Evolutionary conservation across 2,797 vertebrate genomes (phyloP), one percentile per base, ranked within the genome.

Genomic region (Enteromius trimaculatus): DNA sequence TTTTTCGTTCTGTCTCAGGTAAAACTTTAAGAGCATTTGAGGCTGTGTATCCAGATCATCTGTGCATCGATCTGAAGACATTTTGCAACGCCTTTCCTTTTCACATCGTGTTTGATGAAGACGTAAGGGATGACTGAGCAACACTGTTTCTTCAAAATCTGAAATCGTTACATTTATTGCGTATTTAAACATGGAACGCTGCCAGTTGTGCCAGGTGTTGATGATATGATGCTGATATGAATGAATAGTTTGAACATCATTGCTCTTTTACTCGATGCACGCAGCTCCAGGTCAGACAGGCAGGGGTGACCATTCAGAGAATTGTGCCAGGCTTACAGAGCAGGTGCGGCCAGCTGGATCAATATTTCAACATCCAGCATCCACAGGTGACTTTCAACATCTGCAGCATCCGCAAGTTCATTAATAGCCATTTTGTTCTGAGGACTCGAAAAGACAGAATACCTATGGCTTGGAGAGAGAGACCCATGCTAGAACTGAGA

Each of bases 31-130:
- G 90, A 80, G 92, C 89, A 62, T 96, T 95, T 91, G 86, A 92
- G 88, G 93, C 94, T 29, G 91, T 93, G 68, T 95, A 94, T 88
- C 94, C 94, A 53, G 91, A 92, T 68, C 91, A 70, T 21, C 93
- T 95, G 37, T 94, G 93, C 89, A 90, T 94, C 65, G 92, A 96
- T 75, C 87, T 93, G 55, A 94, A 93, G 91, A 95, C 95, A 0
- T 95, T 96, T 90, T 96, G 95, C 89, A 93, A 93, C 65, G 92
- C 92, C 49, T 95, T 96, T 82, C 95, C 95, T 83, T 96, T 95
- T 77, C 95, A 96, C 75, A 90, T 96, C 87, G 94, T 96, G 83
- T 96, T 96, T 86, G 92, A 96, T 82, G 92, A 95, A 90, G 93
- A 95, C 92, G 95, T 95, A 92, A 86, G 60, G 0, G 6, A 13